Evolutionary conservation across 2,888 invertebrate species (phyloP).

Genomic region (Lamellibrachia satsuma): DNA sequence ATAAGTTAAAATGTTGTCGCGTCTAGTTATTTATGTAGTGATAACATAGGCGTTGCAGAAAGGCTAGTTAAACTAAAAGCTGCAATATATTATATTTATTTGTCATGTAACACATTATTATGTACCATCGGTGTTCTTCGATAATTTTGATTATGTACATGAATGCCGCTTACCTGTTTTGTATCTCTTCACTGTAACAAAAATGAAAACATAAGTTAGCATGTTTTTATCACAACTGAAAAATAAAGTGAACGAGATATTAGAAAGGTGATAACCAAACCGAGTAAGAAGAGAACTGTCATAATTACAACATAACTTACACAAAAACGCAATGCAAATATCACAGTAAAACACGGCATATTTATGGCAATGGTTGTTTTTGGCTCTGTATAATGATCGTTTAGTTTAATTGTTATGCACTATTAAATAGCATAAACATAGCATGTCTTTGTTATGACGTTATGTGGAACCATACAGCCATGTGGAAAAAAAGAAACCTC

Average conservation of each 20-base stretch:
- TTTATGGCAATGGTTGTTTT: neutral
- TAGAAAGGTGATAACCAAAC: neutral
- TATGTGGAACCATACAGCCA: neutral
- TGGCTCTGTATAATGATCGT: neutral
- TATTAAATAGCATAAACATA: neutral
- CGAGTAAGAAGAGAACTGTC: neutral
- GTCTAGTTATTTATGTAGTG: neutral
- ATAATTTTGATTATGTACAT: neutral
- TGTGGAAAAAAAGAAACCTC: neutral
- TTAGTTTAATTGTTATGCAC: neutral
- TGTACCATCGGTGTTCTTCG: neutral
- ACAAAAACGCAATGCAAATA: neutral
- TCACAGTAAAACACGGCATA: neutral
- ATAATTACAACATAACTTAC: neutral
- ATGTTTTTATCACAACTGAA: neutral
- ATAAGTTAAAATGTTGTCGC: no score
- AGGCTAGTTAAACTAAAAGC: neutral
- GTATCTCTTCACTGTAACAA: neutral
- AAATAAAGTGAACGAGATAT: neutral
- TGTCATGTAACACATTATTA: neutral
- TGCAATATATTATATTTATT: neutral
- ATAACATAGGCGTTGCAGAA: neutral
- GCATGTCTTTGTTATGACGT: neutral
- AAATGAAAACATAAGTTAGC: neutral
- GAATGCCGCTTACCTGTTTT: neutral